A percentile compares a stretch with the other conserved stretches of the same genome.
Evolutionary conservation across 2,113 vertebrate species (phyloP).

Genomic region (Butastur rufipennis): DNA sequence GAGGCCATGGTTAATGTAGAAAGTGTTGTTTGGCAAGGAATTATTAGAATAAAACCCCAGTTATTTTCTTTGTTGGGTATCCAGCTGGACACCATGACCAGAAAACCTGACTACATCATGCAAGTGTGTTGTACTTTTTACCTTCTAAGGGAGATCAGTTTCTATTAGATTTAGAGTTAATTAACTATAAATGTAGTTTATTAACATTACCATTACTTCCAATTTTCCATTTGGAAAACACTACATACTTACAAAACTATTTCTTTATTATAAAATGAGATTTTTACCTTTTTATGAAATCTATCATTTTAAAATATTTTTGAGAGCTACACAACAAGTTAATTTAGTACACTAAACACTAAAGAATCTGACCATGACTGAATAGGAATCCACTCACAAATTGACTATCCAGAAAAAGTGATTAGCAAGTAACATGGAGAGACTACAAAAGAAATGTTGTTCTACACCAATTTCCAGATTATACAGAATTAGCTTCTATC

Average conservation of each 20-base stretch:
- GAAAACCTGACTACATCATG: not conserved
- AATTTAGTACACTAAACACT: not conserved
- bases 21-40: not conserved
- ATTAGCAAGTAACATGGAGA: not conserved
- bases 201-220: not conserved
- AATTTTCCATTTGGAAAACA: not conserved
- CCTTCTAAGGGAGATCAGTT: not conserved
- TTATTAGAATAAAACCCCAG: not conserved
- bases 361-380: not conserved
- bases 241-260: not conserved
- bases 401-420: not conserved
- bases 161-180: not conserved
- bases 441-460: not conserved
- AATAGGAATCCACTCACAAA: not conserved
- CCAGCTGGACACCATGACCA: not conserved
- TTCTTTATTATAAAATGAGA: not conserved
- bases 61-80: not conserved
- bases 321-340: not conserved
- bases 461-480: not conserved
- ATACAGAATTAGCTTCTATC: not conserved
- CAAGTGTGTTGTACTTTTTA: not conserved
- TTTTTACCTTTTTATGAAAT: not conserved
- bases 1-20: not conserved
- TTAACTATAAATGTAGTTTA: not conserved
- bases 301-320: not conserved